Evolutionary conservation across 2,113 vertebrate genomes (phyloP), one percentile per base, ranked within the genome.

Genomic region (Phalacrocorax pelagicus): DNA sequence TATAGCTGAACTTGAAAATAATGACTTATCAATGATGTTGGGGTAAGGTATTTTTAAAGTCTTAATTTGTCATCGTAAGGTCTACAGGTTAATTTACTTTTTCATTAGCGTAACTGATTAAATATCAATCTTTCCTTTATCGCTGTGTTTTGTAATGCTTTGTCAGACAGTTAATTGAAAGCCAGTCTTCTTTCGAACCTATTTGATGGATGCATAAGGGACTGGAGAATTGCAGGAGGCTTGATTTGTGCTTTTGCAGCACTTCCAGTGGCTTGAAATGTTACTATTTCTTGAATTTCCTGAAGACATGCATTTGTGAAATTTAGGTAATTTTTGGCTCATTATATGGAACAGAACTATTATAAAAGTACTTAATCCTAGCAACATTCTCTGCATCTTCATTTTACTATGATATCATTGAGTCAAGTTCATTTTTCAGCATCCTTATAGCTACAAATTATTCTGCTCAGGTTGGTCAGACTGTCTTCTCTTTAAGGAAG

Each of bases 1-100:
- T 81, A 83, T 34, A 96, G 58, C 72, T 73, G 59, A 97, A 88
- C 58, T 87, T 86, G 61, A 94, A 93, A 95, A 83, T 70, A 88
- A 90, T 78, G 55, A 65, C 46, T 6, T 55, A 91, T 59, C 61
- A 88, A 3, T 61, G 62, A 67, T 83, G 52, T 19, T 36, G 27
- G 34, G 58, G 70, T 81, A 86, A 92, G 87, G 49, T 88, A 90
- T 80, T 92, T 86, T 62, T n/a, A 17, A 90, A 90, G 51, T 80
- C 44, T 66, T 77, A 77, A 36, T 55, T 70, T 59, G 30, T 90
- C 54, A 42, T 42, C 59, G 34, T 81, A 34, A 87, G 15, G 5
- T 46, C 62, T 86, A 63, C 4, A 19, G 44, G 36, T 78, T 94
- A 42, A 62, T 90, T 94, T 90, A 58, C 26, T 54, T 92, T 85